Percentiles rank a stretch among this genome's conserved stretches.
Evolutionary conservation across 2,888 invertebrate species (phyloP).

Genomic region (Netelia melanura): DNA sequence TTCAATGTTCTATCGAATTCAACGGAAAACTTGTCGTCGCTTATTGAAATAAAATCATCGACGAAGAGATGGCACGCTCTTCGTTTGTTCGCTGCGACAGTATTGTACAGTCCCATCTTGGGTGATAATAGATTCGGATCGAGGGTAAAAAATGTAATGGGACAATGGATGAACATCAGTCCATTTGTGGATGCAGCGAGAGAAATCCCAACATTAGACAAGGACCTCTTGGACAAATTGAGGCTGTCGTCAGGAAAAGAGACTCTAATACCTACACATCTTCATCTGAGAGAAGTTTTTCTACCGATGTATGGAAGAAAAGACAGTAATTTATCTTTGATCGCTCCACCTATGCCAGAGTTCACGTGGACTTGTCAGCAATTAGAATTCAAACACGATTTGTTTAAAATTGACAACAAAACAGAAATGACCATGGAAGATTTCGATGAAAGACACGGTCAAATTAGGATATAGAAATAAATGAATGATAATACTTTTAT

Average conservation of each 20-base stretch:
- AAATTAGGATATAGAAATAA: slow-evolving; percentile 41
- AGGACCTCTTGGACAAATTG: slow-evolving; percentile 71
- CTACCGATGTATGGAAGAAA: slow-evolving; percentile 73
- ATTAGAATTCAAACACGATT: slow-evolving; percentile 75
- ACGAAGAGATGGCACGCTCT: slow-evolving; percentile 80
- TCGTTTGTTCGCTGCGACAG: slow-evolving; percentile 81
- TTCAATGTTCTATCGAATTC: slow-evolving; percentile 76
- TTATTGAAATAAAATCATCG: slow-evolving; percentile 80
- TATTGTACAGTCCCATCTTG: slow-evolving; percentile 81
- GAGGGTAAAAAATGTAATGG: slow-evolving; percentile 79
- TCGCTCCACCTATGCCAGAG: slow-evolving; percentile 78
- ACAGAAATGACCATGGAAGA: not conserved
- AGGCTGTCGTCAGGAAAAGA: slow-evolving; percentile 72
- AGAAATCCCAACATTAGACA: slow-evolving; percentile 71
- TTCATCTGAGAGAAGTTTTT: slow-evolving; percentile 78
- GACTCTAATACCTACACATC: slow-evolving; percentile 80
- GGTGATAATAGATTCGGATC: slow-evolving; percentile 83
- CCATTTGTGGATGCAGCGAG: slow-evolving; percentile 76
- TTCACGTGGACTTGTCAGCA: slow-evolving; percentile 82
- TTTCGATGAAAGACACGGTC: not conserved
- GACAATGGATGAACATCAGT: slow-evolving; percentile 78
- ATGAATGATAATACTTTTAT: slow-evolving; percentile 1
- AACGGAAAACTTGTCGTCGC: slow-evolving; percentile 74
- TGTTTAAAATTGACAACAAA: slow-evolving; percentile 25
- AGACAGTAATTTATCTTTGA: slow-evolving; percentile 74